phyloP scores from a whole-genome alignment of 2,797 vertebrate species.

The Gadopsis marmoratus region DNA sequence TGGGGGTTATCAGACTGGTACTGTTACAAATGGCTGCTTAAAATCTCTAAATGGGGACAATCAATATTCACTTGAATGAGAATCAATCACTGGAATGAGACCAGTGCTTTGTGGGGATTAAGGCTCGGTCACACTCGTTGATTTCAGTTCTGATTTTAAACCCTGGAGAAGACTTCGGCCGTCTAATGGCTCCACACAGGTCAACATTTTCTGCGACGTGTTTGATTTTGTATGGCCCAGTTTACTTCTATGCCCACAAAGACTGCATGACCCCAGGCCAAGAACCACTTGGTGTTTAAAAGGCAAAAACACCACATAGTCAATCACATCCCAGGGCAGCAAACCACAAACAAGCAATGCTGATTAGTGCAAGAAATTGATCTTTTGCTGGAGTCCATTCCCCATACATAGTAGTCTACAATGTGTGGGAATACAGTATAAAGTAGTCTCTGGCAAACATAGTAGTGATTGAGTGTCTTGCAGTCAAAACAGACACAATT shows the following conservation, averaged over 20 bases:
- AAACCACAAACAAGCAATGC: conserved; percentile 30
- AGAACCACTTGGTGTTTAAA: conserved; percentile 14
- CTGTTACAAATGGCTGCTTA: conserved; percentile 71
- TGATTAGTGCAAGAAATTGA: conserved; percentile 24
- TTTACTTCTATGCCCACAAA: not conserved
- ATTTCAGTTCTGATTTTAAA: conserved; percentile 57
- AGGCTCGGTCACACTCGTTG: conserved; percentile 44
- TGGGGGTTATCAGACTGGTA: conserved; percentile 53
- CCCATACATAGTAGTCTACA: not conserved
- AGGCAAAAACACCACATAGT: conserved; percentile 16
- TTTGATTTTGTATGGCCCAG: conserved; percentile 6
- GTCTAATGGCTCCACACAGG: not conserved
- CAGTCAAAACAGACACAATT: conserved; percentile 12
- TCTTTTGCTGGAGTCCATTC: conserved; percentile 21
- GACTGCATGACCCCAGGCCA: not conserved
- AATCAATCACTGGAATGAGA: conserved; percentile 79
- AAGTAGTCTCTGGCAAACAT: conserved; percentile 30
- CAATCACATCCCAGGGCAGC: conserved; percentile 3
- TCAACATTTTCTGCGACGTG: conserved; percentile 17
- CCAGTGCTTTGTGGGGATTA: conserved; percentile 67
- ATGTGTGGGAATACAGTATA: conserved; percentile 20
- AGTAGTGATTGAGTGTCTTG: conserved; percentile 19
- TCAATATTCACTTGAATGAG: conserved; percentile 78
- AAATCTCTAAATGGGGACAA: conserved; percentile 76
- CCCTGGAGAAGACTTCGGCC: conserved; percentile 11